These are phyloP conservation scores for Zingel zingel DNA, from an alignment of 2,113 vertebrate genomes.

Conservation along the genomic window DNA sequence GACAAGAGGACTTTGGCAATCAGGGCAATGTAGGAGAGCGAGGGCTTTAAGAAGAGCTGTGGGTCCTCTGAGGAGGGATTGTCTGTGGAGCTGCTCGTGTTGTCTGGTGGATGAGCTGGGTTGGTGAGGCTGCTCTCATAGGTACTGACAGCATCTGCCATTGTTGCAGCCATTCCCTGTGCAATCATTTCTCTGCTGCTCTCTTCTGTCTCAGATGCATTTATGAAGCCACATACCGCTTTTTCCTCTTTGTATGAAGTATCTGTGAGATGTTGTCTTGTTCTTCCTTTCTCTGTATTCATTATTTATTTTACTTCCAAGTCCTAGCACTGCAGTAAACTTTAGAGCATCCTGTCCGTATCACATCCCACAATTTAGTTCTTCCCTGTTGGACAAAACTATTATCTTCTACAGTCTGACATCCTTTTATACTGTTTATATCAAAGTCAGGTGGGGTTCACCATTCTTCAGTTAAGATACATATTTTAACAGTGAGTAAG, in stretches of 20 bases:
- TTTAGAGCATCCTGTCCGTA: neutral
- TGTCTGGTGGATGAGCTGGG: neutral
- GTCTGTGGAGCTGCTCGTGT: neutral
- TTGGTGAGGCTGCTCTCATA: slow-evolving; percentile 1
- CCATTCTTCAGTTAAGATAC: slow-evolving; percentile 1
- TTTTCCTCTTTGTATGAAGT: slow-evolving; percentile 25
- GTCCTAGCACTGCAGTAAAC: slow-evolving; percentile 1
- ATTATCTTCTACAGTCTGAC: neutral
- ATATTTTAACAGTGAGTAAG: neutral
- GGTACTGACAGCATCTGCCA: neutral
- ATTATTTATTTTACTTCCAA: slow-evolving; percentile 22
- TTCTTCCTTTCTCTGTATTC: slow-evolving; percentile 6
- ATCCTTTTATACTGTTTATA: slow-evolving; percentile 41
- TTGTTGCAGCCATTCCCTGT: neutral
- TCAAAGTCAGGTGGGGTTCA: neutral
- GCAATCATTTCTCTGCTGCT: neutral
- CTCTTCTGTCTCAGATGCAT: neutral
- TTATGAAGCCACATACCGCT: neutral
- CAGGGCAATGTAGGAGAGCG: slow-evolving; percentile 78
- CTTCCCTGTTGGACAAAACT: neutral
- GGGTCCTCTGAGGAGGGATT: neutral
- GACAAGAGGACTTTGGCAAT: slow-evolving; percentile 82
- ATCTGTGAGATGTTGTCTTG: neutral
- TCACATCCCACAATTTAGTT: slow-evolving; percentile 2
- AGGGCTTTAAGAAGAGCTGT: slow-evolving; percentile 55